Percentiles rank a stretch among this genome's conserved stretches.
Evolutionary conservation across 2,888 invertebrate genomes (phyloP).

Genomic region (Leptogaster cylindrica): DNA sequence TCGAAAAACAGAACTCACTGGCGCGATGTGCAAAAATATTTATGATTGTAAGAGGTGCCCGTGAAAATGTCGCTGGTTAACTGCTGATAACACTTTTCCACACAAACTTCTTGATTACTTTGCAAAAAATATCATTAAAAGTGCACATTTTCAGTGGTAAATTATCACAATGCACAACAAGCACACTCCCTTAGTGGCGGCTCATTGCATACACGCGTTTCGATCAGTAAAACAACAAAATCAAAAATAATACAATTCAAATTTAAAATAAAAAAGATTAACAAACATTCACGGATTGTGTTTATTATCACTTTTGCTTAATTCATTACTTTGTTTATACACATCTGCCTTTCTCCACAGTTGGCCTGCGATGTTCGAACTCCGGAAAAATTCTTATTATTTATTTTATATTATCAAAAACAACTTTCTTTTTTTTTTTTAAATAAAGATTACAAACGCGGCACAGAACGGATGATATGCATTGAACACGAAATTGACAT

Average conservation of each 20-base stretch:
- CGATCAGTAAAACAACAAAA: not conserved
- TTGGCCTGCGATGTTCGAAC: not conserved
- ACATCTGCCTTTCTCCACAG: constrained; percentile 9
- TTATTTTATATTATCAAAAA: not conserved
- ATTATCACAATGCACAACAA: constrained; percentile 10
- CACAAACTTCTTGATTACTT: constrained; percentile 5
- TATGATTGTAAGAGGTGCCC: too few relatives aligned
- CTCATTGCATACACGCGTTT: not conserved
- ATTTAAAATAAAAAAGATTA: constrained; percentile 23
- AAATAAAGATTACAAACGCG: constrained; percentile 21
- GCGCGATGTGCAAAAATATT: too few relatives aligned
- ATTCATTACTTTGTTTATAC: constrained; percentile 10
- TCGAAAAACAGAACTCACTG: too few relatives aligned
- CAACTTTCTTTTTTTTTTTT: constrained; percentile 3
- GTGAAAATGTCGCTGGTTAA: not conserved
- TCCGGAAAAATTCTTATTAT: not conserved
- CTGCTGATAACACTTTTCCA: constrained; percentile 24
- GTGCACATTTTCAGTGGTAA: constrained; percentile 22
- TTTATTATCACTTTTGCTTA: constrained; percentile 19
- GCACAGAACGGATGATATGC: constrained; percentile 31
- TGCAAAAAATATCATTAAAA: constrained; percentile 22
- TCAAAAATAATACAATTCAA: constrained; percentile 14
- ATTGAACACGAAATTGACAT: constrained; percentile 31
- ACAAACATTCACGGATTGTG: constrained; percentile 17
- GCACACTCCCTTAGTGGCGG: constrained; percentile 1